Percentiles rank a stretch among this genome's conserved stretches.
Conservation (phyloP, 1,140 invertebrate species). For the Tigriopus japonicus region DNA sequence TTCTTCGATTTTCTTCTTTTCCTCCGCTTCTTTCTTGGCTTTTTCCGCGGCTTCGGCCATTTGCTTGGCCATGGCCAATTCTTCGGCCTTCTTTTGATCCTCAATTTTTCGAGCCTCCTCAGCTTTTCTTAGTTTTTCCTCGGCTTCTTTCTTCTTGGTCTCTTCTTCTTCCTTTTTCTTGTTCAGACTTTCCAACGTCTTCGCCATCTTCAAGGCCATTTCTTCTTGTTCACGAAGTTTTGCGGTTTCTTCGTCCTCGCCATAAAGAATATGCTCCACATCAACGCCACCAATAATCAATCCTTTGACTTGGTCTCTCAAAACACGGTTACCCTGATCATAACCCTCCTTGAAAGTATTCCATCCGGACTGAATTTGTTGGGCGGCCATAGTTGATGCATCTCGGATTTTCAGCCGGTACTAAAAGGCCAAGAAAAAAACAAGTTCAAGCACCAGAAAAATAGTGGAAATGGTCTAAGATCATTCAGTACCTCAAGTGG, state of each 20-base stretch:
- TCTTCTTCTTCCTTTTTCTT: conserved; percentile 4
- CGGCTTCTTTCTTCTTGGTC: not conserved
- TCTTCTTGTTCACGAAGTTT: not conserved
- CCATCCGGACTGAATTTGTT: not conserved
- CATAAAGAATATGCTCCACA: not conserved
- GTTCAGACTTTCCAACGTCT: not conserved
- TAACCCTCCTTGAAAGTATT: not conserved
- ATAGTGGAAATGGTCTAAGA: no score
- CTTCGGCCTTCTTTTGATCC: not conserved
- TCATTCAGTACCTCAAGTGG: conserved; percentile 2
- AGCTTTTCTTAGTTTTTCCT: not conserved
- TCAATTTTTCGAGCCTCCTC: not conserved
- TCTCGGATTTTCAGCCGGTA: not conserved
- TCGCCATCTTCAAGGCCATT: not conserved
- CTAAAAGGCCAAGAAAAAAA: not conserved
- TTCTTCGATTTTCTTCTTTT: conserved; percentile 1
- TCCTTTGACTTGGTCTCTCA: not conserved
- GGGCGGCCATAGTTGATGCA: not conserved
- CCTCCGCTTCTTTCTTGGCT: not conserved
- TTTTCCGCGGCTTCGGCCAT: conserved; percentile 3
- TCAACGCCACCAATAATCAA: not conserved
- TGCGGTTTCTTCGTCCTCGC: not conserved
- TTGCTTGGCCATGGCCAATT: not conserved
- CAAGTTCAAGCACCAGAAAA: no score
- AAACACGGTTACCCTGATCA: not conserved